phyloP scores from a whole-genome alignment of 1,140 invertebrate species.

The Tetraneura akinire region DNA sequence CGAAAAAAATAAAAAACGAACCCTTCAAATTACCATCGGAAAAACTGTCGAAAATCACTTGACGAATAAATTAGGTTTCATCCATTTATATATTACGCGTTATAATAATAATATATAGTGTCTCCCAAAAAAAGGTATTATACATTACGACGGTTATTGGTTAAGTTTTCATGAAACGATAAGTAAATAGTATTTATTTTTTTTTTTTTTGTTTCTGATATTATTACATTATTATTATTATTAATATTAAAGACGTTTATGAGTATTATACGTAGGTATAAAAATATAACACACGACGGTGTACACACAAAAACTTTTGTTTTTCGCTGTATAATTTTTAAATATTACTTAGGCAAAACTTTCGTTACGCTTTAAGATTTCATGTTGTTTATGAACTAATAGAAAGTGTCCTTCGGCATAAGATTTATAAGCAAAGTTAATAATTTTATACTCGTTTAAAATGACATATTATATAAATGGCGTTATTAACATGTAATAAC shows the following conservation, averaged over 20 bases:
- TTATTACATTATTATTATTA: no score
- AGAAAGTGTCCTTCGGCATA: constrained; percentile 16
- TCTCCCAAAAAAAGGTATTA: no score
- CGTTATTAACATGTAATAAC: not conserved
- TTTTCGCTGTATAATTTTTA: constrained; percentile 21
- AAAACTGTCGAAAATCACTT: not conserved
- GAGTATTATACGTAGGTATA: not conserved
- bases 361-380: constrained; percentile 21
- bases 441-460: constrained; percentile 5
- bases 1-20: no score
- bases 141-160: not conserved
- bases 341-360: constrained; percentile 20
- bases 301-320: constrained; percentile 26
- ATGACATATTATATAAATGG: not conserved
- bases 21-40: no score
- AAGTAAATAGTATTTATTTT: no score
- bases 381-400: constrained; percentile 37
- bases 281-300: not conserved
- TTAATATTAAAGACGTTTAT: not conserved
- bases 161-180: no score
- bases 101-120: no score
- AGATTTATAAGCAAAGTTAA: constrained; percentile 38
- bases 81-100: no score
- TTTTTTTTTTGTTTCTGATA: not conserved
- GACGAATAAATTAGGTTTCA: not conserved